Evolutionary conservation across 2,888 invertebrate genomes (phyloP).

Genomic region (Alitta virens): DNA sequence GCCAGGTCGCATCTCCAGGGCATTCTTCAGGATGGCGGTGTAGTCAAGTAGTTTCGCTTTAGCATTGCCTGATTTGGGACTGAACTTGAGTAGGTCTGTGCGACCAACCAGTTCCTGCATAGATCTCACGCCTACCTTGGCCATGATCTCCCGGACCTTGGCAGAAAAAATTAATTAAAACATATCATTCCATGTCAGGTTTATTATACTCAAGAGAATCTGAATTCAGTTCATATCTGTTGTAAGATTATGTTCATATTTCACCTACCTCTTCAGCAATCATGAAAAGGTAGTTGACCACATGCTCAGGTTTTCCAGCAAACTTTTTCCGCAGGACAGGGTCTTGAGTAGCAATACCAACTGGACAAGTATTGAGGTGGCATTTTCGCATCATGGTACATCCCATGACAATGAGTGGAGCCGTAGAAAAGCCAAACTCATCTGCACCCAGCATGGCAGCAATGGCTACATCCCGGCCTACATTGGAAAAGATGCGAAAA

Average conservation of each 20-base stretch:
- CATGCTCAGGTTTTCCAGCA: conserved; percentile 95
- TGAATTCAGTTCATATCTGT: too few species aligned
- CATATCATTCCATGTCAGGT: too few species aligned
- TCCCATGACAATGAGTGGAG: conserved; percentile 94
- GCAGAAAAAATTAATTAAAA: too few species aligned
- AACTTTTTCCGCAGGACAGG: conserved; percentile 92
- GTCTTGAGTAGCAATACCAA: conserved; percentile 97
- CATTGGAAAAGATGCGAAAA: conserved; percentile 20
- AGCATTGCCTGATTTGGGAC: conserved; percentile 68
- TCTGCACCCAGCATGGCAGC: conserved; percentile 96
- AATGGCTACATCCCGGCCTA: conserved; percentile 92
- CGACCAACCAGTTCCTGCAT: conserved; percentile 80
- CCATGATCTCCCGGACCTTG: conserved; percentile 75
- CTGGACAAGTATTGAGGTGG: conserved; percentile 97
- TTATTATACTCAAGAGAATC: too few species aligned
- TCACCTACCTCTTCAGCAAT: conserved; percentile 85
- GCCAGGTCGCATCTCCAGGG: conserved; percentile 83
- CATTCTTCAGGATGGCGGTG: conserved; percentile 81
- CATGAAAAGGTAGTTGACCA: conserved; percentile 96
- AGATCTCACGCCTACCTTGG: conserved; percentile 80
- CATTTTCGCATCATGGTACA: conserved; percentile 99
- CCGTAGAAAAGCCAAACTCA: conserved; percentile 98
- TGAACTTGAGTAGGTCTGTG: conserved; percentile 63
- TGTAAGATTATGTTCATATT: too few species aligned
- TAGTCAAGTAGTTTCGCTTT: conserved; percentile 87